Conservation (phyloP, 1,140 invertebrate genomes). For the Neodiprion pinetum region DNA sequence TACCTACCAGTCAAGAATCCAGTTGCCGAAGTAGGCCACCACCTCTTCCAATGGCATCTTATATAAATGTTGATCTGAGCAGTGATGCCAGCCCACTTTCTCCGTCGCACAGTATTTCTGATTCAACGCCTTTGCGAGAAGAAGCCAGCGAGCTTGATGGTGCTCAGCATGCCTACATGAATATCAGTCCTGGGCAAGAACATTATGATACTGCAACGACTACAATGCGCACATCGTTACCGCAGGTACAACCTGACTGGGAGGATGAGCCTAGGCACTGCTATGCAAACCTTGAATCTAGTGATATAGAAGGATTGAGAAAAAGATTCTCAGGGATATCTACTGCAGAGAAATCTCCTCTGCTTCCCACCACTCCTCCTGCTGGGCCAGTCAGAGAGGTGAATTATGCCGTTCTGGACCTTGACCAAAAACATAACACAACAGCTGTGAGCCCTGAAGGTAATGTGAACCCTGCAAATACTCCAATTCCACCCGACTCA, state of each 20-base stretch:
- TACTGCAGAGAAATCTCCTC: conserved; percentile 55
- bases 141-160: conserved; percentile 34
- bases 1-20: conserved; percentile 30
- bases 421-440: conserved; percentile 61
- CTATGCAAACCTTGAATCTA: conserved; percentile 73
- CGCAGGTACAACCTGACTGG: conserved; percentile 36
- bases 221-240: conserved; percentile 39
- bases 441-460: conserved; percentile 34
- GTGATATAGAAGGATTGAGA: conserved; percentile 63
- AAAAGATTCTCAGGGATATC: conserved; percentile 51
- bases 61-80: conserved; percentile 55
- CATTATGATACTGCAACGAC: conserved; percentile 22
- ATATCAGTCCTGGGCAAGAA: conserved; percentile 64
- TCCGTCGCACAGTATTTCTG: conserved; percentile 43
- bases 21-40: conserved; percentile 25
- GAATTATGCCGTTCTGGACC: conserved; percentile 80
- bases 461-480: conserved; percentile 26
- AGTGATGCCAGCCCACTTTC: conserved; percentile 48
- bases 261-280: conserved; percentile 60
- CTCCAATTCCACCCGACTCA: conserved; percentile 59
- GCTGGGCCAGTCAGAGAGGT: conserved; percentile 64
- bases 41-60: conserved; percentile 42
- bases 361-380: conserved; percentile 60
- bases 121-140: conserved; percentile 34
- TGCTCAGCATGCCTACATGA: conserved; percentile 68